Evolutionary conservation across 1,140 invertebrate species (phyloP), one percentile per base, ranked within the genome.

Genomic region (Panagrolaimus sp.): DNA sequence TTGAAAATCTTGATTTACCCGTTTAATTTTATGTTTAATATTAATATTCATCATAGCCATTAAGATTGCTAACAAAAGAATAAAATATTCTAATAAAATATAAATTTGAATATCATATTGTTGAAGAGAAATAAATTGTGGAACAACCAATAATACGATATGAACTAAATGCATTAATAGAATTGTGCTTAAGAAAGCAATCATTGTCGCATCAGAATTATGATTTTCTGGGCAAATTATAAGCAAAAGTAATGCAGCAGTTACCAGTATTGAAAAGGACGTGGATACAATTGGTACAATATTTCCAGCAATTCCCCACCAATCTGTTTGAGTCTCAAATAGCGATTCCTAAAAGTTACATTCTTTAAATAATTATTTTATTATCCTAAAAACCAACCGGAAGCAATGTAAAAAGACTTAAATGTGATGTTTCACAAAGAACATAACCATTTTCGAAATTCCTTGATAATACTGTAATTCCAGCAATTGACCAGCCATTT

Each of bases 401-500:
- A 23, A 76, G 63, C 11, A 79, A 53, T 7, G 77, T 72, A 48
- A 79, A 76, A 8, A 71, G 14, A 16, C 42, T 38, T n/a, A 78
- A 46, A 43, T 74, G 68, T 9, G 38, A 66, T 14, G 72, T 65
- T 62, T 74, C 74, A 53, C 74, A 78, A 5, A 75, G 61, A 45
- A 78, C 25, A 44, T 74, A 76, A 11, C 71, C 63, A 57, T 78
- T 45, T 53, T 74, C 76, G 27, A 64, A 68, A 16, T 76, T 73
- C 14, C 74, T 23, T 25, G 76, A 78, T 16, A 77, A 25, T 9
- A 76, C 73, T 13, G 27, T 70, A 42, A 79, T 68, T 25, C 75
- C 74, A n/a, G 72, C 63, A 7, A 66, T 74, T 25, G 76, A 78
- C 74, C 74, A 76, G 38, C 42, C 67, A 65, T 72, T 57, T 23